phyloP scores from a whole-genome alignment of 1,140 invertebrate genomes.

The Melanaphis sacchari region DNA sequence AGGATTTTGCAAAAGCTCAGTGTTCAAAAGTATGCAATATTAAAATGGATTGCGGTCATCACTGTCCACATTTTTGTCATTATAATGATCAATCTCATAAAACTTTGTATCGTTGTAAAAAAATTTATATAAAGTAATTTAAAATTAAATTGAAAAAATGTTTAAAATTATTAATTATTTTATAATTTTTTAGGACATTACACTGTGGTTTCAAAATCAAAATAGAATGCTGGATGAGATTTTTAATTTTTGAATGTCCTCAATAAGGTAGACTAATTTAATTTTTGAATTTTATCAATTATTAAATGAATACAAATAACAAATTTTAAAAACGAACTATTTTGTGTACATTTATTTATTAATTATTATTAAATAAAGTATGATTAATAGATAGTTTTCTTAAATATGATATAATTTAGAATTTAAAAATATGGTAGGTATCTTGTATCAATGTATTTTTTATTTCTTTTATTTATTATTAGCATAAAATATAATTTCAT shows the following conservation, averaged over 20 bases:
- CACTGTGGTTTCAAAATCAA: slow-evolving; percentile 16
- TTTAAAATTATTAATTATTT: background rate
- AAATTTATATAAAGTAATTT: slow-evolving; percentile 17
- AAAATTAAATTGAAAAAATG: background rate
- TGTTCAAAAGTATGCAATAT: slow-evolving; percentile 13
- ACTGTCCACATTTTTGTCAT: slow-evolving; percentile 33
- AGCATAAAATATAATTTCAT: background rate
- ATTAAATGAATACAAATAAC: background rate
- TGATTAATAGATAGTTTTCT: too few species aligned
- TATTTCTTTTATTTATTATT: background rate
- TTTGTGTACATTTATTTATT: background rate
- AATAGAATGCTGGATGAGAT: slow-evolving; percentile 29
- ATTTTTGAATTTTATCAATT: background rate
- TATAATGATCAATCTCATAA: slow-evolving; percentile 38
- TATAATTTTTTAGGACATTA: background rate
- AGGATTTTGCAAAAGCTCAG: background rate
- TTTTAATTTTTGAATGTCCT: slow-evolving; percentile 23
- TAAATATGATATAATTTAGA: too few species aligned
- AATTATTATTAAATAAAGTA: too few species aligned
- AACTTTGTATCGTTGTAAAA: slow-evolving; percentile 1
- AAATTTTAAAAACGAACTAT: background rate
- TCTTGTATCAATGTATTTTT: background rate
- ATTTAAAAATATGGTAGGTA: background rate
- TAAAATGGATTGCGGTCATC: slow-evolving; percentile 43
- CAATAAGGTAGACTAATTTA: background rate